Conservation (phyloP, 2,797 vertebrate genomes). For the Hephaestus fuliginosus region DNA sequence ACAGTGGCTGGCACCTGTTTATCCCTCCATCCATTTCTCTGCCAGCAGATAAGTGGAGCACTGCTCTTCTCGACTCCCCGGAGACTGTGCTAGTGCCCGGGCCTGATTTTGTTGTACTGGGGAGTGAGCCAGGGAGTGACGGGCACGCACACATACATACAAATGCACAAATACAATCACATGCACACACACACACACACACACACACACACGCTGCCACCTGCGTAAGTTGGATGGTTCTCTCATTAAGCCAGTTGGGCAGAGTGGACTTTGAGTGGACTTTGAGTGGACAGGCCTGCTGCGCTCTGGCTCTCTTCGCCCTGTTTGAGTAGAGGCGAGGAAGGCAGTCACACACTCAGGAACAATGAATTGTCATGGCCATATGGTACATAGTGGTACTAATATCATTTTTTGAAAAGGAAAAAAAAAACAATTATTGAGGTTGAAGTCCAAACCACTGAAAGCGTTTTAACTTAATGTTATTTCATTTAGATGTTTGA, state of each 20-base stretch:
- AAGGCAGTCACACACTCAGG: not conserved
- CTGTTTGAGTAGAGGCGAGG: constrained; percentile 15
- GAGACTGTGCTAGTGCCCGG: constrained; percentile 54
- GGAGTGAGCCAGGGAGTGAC: constrained; percentile 63
- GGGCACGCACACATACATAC: constrained; percentile 42
- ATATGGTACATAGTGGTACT: not conserved
- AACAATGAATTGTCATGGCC: not conserved
- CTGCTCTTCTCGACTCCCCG: constrained; percentile 54
- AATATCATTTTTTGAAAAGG: not conserved
- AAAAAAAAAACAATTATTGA: not conserved
- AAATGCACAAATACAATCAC: constrained; percentile 36
- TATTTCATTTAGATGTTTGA: no score
- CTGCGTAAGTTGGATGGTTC: constrained; percentile 63
- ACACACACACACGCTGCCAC: constrained; percentile 44
- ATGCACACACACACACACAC: not conserved
- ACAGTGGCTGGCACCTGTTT: constrained; percentile 59
- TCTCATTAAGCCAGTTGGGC: constrained; percentile 51
- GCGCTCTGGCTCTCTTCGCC: not conserved
- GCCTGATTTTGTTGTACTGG: constrained; percentile 66
- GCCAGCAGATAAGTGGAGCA: constrained; percentile 75
- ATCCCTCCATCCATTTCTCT: constrained; percentile 54
- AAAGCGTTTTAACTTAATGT: no score
- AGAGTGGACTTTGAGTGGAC: constrained; percentile 45
- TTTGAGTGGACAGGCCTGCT: constrained; percentile 46
- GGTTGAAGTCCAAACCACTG: not conserved